phyloP scores from a whole-genome alignment of 1,140 invertebrate species.

The Drosophila cardini region DNA sequence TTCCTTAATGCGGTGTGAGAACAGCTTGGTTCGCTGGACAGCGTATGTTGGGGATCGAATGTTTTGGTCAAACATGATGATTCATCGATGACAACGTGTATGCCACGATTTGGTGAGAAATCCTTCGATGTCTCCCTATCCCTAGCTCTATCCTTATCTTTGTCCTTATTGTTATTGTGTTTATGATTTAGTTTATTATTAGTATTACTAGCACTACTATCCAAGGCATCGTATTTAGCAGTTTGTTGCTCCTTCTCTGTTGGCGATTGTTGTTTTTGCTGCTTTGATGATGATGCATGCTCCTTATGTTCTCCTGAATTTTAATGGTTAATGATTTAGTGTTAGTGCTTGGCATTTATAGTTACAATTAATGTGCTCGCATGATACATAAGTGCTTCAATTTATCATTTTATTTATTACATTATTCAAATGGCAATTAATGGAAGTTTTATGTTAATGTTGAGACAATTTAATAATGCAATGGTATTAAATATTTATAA shows the following conservation, averaged over 20 bases:
- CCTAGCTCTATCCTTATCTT: conserved; percentile 50
- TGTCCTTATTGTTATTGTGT: conserved; percentile 69
- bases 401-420: conserved; percentile 19
- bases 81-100: conserved; percentile 53
- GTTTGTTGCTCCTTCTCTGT: conserved; percentile 48
- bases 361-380: conserved; percentile 20
- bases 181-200: conserved; percentile 77
- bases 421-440: neutral
- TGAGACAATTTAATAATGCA: no score
- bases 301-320: conserved; percentile 69
- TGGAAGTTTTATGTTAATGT: no score
- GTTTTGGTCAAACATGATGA: conserved; percentile 59
- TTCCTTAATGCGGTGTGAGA: neutral
- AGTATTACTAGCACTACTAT: conserved; percentile 71
- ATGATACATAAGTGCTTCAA: neutral
- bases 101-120: conserved; percentile 43
- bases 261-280: conserved; percentile 40
- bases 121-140: conserved; percentile 44
- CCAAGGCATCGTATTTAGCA: conserved; percentile 73
- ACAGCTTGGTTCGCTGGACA: conserved; percentile 19
- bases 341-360: conserved; percentile 42
- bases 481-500: no score
- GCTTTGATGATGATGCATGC: conserved; percentile 68
- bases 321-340: conserved; percentile 32
- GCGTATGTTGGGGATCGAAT: conserved; percentile 33